Percentiles rank a stretch among this genome's conserved stretches.
Evolutionary conservation across 2,888 invertebrate species (phyloP).

Genomic region (Hemicrepidius hirtus): DNA sequence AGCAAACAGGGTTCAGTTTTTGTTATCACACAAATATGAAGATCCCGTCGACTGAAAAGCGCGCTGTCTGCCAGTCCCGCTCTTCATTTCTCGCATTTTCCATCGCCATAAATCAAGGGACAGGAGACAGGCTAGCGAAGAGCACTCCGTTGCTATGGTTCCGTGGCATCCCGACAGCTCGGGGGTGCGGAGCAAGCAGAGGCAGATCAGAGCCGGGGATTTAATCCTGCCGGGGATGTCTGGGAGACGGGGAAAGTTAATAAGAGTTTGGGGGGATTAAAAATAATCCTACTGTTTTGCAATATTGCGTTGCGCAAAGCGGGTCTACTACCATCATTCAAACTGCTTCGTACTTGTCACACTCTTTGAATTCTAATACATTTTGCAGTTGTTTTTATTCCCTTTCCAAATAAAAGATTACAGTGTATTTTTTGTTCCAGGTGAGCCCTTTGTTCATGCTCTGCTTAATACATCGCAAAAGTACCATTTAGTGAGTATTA

Average conservation of each 20-base stretch:
- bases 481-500: conserved; percentile 39
- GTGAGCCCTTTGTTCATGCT: conserved; percentile 33
- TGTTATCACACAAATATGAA: conserved; percentile 52
- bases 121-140: conserved; percentile 73
- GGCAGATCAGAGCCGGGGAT: conserved; percentile 71
- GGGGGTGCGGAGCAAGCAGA: conserved; percentile 56
- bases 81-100: conserved; percentile 75
- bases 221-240: conserved; percentile 71
- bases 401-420: not conserved
- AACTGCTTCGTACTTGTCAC: conserved; percentile 51
- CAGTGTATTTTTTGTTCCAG: conserved; percentile 46
- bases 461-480: conserved; percentile 13
- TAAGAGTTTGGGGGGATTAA: conserved; percentile 73
- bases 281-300: conserved; percentile 73
- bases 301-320: conserved; percentile 67
- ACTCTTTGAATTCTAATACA: conserved; percentile 50
- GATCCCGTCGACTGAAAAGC: conserved; percentile 52
- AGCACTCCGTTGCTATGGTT: conserved; percentile 73
- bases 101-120: conserved; percentile 74
- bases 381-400: conserved; percentile 21
- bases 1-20: conserved; percentile 32
- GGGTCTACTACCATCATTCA: conserved; percentile 52
- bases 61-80: conserved; percentile 71
- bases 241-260: conserved; percentile 71
- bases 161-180: conserved; percentile 73